These are phyloP conservation scores for Philereme vetulata DNA, from an alignment of 2,888 invertebrate species.

Conservation along the genomic window DNA sequence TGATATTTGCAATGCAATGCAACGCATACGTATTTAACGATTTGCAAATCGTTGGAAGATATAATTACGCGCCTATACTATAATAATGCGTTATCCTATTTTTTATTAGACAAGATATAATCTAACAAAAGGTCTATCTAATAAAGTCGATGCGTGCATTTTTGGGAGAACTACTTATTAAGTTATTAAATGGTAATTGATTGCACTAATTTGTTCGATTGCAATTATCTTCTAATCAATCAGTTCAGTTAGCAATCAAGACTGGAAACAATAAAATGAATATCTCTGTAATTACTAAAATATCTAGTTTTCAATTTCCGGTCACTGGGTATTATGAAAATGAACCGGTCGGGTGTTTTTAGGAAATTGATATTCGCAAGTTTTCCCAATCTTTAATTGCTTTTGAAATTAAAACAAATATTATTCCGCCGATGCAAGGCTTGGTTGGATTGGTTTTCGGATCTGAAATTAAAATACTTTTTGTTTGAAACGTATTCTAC, in stretches of 20 bases:
- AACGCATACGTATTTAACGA: constrained; percentile 29
- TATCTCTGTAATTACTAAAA: constrained; percentile 10
- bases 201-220: neutral
- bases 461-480: no score
- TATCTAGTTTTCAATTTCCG: constrained; percentile 21
- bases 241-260: neutral
- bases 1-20: constrained; percentile 34
- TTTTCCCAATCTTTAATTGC: constrained; percentile 10
- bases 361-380: constrained; percentile 18
- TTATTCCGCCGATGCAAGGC: neutral
- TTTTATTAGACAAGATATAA: neutral
- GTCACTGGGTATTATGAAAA: constrained; percentile 12
- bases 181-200: neutral
- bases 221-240: constrained; percentile 4
- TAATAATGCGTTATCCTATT: constrained; percentile 18
- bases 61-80: constrained; percentile 23
- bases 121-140: neutral
- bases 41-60: constrained; percentile 32
- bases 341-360: constrained; percentile 10
- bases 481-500: no score
- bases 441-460: no score
- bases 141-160: neutral
- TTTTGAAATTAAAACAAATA: constrained; percentile 9
- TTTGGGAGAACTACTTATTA: neutral
- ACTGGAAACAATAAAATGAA: constrained; percentile 13